Base-by-base conservation (phyloP, 2,797 vertebrate genomes). In the Gobio occitaniae region DNA sequence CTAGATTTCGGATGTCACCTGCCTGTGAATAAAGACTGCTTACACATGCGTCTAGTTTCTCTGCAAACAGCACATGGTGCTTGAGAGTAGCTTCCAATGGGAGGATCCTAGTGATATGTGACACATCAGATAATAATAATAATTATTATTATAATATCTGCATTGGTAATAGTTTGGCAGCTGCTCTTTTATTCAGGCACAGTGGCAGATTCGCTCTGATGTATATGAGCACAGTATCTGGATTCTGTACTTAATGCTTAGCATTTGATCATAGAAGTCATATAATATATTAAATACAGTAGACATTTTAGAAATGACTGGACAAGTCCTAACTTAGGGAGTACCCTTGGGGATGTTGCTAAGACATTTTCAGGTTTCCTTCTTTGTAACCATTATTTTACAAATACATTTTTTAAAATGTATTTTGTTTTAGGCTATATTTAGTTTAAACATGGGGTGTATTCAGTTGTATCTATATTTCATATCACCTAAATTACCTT, bases 11-110 rank as follows among this genome's bases (percentile, higher is more conserved):
- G 3, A 50, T 83, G 81, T 75, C 81, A 83, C 71, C 47, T 65
- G 15, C 71, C 59, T 65, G 29, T 75, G 81, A 83, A 75, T 83
- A 44, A 75, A 83, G 44, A 50, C 81, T 38, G 70, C 70, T 75
- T 83, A n/a, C 81, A 74, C 44, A 63, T 82, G 56, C 2, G 29
- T 75, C 59, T 65, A 38, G 29, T 75, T 63, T 50, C 52, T 72
- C 41, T 63, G 68, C 56, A 74, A 41, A 16, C 80, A 36, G 29
- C 80, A 65, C 70, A 48, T 65, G 70, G 59, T 75, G 56, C 56
- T 75, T 65, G 19, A 75, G 59, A 75, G 54, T 48, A 38, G 29
- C 81, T 65, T 72, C 8, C 29, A 50, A 36, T 36, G 3, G 25
- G 38, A 61, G n/a, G 38, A 44, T 21, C 6, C 70, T 65, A 25